Evolutionary conservation across 2,113 vertebrate genomes (phyloP), one percentile per base, ranked within the genome.

Genomic region (Myiozetetes cayanensis): DNA sequence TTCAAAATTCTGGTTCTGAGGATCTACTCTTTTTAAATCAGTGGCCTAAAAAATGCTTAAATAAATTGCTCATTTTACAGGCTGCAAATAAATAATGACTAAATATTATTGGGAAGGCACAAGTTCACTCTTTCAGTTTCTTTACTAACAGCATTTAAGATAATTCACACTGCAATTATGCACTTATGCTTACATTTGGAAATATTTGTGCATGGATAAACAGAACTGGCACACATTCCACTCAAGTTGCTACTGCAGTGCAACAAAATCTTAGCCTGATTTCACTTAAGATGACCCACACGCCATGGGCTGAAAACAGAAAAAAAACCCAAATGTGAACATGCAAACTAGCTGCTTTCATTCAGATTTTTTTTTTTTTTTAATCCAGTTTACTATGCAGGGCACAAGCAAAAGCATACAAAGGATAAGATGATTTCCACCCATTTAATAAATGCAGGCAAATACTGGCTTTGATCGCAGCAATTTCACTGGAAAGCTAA

Each of bases 401-500:
- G 33, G 35, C 70, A 81, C 28, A 85, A 77, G 39, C 16, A 74
- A 71, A 67, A 68, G 58, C 18, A 70, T 85, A 85, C 79, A 67
- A 95, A 89, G 49, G 30, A 23, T 78, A 53, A 93, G 78, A 81
- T 76, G 17, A 89, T 73, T 93, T 76, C 52, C 41, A 75, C 12
- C 58, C 33, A 68, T 23, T 50, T 80, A 93, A 85, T 86, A 94
- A 93, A 80, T 53, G 28, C 50, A 79, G 77, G 77, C 68, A 91
- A 93, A 89, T 50, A 77, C 15, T 9, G 4, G 35, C 33, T 93
- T 81, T 94, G 72, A 90, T 95, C 19, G 4, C 65, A 43, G 35
- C 52, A 93, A 81, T 93, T 94, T 86, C 87, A 79, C 1, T 70
- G 59, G 80, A 94, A 94, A 77, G 43, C 6, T 93, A 52, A 41